Base-by-base conservation (phyloP, 1,140 invertebrate species). In the Lordiphosa clarofinis region DNA sequence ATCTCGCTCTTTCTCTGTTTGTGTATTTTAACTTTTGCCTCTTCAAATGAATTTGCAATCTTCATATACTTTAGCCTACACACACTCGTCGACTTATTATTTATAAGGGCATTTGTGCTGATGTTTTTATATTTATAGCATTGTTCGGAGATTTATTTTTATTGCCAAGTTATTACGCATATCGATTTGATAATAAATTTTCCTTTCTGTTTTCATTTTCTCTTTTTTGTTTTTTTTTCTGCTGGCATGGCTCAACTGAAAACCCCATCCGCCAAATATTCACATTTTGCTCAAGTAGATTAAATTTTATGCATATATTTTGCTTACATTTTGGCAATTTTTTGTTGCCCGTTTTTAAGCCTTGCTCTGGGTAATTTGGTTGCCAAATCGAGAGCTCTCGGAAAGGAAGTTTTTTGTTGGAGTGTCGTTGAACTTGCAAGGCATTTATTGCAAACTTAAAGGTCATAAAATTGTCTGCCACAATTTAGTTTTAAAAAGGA, bases 181-280 rank as follows among this genome's bases (percentile, higher is more conserved):
- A 86, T 86, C 79, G 74, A 84, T 86, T 86, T 86, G 79, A 73
- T 86, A 81, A 86, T 86, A 86, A 86, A 86, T 86, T 75, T 76
- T 60, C 61, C 66, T 56, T 56, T 46, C 12, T 40, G 4, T 15
- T 39, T 39, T 12, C 37, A 39, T 39, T 12, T 39, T n/a, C 10
- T 28, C 28, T 28, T 12, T 31, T 8, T 9, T 12, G 12, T 11
- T 44, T 46, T 46, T 46, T 28, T 31, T 33, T 52, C 48, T 66
- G 62, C 62, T 65, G 36, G 31, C 53, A 36, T 65, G 47, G 50
- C 62, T 56, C 43, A 49, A 67, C 63, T 44, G 58, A 42, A 68
- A 68, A 65, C 61, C 43, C 61, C 60, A 21, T 21, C 53, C 31
- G 40, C 28, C 21, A 19, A 28, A 40, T 24, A 63, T 54, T 54